These are phyloP conservation scores for Harpegnathos saltator DNA, from an alignment of 1,140 invertebrate species.

Conservation along the genomic window DNA sequence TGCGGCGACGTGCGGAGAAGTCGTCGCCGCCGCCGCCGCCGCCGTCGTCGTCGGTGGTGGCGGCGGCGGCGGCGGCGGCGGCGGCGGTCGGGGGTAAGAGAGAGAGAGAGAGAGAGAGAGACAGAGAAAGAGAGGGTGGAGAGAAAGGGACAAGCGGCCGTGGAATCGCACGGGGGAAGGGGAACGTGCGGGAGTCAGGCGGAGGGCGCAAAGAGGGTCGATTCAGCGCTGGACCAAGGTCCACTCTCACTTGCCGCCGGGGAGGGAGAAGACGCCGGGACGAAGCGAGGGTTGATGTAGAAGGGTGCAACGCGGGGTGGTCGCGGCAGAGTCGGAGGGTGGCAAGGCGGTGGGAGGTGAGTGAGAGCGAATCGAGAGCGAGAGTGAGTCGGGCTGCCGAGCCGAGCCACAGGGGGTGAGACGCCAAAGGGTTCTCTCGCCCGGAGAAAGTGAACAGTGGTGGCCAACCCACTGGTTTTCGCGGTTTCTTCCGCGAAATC, in stretches of 20 bases:
- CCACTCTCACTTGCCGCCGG: constrained; percentile 81
- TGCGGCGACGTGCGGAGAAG: constrained; percentile 80
- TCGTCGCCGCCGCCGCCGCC: constrained; percentile 46
- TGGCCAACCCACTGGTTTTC: constrained; percentile 73
- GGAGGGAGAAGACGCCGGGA: constrained; percentile 70
- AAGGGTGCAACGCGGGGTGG: constrained; percentile 61
- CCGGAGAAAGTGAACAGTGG: constrained; percentile 84
- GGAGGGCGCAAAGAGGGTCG: constrained; percentile 80
- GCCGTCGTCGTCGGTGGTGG: constrained; percentile 48
- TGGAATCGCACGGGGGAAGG: constrained; percentile 7
- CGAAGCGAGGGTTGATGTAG: constrained; percentile 60
- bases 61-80: constrained; percentile 29
- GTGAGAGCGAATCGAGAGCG: constrained; percentile 82
- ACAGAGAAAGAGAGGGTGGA: constrained; percentile 68
- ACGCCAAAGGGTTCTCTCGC: constrained; percentile 82
- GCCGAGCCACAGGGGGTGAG: constrained; percentile 79
- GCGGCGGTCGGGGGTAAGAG: constrained; percentile 59
- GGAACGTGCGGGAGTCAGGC: constrained; percentile 18
- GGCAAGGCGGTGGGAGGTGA: constrained; percentile 70
- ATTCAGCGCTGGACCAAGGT: constrained; percentile 84
- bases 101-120: constrained; percentile 44
- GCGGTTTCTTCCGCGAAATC: not conserved
- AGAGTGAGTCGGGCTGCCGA: constrained; percentile 80
- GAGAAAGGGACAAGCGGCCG: constrained; percentile 51
- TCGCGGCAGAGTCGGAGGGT: constrained; percentile 59